Percentiles rank a stretch among this genome's conserved stretches.
phyloP scores from a whole-genome alignment of 2,888 invertebrate genomes.

The Dugesia japonica region DNA sequence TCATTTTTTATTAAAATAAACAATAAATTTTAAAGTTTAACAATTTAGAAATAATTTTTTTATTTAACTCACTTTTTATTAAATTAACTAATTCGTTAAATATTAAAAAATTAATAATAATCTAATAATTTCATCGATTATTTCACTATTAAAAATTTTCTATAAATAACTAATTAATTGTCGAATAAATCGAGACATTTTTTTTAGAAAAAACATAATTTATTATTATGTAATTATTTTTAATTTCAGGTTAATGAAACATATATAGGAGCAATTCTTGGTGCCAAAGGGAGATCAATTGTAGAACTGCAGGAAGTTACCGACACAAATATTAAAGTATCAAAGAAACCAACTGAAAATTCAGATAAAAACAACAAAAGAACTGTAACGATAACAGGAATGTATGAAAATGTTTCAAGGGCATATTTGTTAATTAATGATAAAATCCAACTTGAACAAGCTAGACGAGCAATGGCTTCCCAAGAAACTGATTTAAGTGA shows the following conservation, averaged over 20 bases:
- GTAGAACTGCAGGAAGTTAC: constrained; percentile 13
- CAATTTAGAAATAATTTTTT: too few relatives aligned
- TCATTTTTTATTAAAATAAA: too few relatives aligned
- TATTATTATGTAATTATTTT: neutral
- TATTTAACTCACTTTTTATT: too few relatives aligned
- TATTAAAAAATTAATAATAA: neutral
- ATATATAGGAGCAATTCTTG: constrained; percentile 6
- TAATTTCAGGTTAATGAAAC: constrained; percentile 3
- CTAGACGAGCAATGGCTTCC: neutral
- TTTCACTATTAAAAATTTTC: neutral
- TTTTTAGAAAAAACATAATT: neutral
- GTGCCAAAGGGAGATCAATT: constrained; percentile 16
- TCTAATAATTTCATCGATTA: neutral
- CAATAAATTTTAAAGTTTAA: too few relatives aligned
- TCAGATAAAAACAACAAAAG: neutral
- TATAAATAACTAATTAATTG: neutral
- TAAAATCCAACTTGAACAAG: neutral
- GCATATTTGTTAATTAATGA: neutral
- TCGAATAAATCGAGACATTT: neutral
- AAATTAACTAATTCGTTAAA: too few relatives aligned
- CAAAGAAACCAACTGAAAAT: constrained; percentile 1
- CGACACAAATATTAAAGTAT: neutral
- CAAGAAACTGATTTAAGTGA: neutral
- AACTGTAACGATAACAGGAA: constrained; percentile 1
- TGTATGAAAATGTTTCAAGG: constrained; percentile 8